phyloP scores from a whole-genome alignment of 2,888 invertebrate species.

The Drosophila prolongata region DNA sequence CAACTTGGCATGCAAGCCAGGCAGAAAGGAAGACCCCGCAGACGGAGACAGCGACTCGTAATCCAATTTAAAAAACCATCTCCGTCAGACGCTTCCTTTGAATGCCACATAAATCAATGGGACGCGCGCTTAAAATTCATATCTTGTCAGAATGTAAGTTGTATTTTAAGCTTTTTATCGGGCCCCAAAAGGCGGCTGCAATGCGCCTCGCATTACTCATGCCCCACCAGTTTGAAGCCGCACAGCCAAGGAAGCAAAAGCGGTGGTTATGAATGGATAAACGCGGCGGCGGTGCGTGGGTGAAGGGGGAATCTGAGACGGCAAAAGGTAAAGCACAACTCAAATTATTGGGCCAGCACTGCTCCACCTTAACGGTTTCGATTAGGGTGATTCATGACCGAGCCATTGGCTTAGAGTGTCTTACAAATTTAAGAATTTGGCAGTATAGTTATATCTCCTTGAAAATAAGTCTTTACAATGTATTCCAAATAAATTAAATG shows the following conservation, averaged over 20 bases:
- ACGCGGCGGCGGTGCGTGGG: constrained; percentile 11
- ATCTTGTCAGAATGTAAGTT: constrained; percentile 79
- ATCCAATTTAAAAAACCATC: constrained; percentile 73
- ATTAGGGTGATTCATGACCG: constrained; percentile 1
- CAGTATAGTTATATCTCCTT: too few relatives aligned
- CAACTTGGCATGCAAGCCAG: constrained; percentile 64
- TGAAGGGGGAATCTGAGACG: constrained; percentile 2
- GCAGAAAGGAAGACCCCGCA: constrained; percentile 10
- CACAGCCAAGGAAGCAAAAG: constrained; percentile 19
- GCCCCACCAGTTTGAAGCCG: constrained; percentile 19
- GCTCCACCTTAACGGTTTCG: background rate
- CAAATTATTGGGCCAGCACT: constrained; percentile 30
- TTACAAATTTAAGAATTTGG: too few relatives aligned
- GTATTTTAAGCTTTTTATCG: constrained; percentile 80
- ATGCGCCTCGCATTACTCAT: constrained; percentile 68
- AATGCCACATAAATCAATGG: constrained; percentile 72
- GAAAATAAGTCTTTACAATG: too few relatives aligned
- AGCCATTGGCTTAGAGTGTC: too few relatives aligned
- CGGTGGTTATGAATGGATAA: constrained; percentile 54
- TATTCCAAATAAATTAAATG: too few relatives aligned
- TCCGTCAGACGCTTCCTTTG: constrained; percentile 43
- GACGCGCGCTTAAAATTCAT: constrained; percentile 81
- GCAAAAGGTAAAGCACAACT: constrained; percentile 28
- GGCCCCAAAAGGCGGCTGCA: constrained; percentile 59
- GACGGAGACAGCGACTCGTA: constrained; percentile 50